A percentile compares a stretch with the other conserved stretches of the same genome.
These are phyloP conservation scores for Drosophila punjabiensis DNA, from an alignment of 1,140 invertebrate species.

Conservation along the genomic window DNA sequence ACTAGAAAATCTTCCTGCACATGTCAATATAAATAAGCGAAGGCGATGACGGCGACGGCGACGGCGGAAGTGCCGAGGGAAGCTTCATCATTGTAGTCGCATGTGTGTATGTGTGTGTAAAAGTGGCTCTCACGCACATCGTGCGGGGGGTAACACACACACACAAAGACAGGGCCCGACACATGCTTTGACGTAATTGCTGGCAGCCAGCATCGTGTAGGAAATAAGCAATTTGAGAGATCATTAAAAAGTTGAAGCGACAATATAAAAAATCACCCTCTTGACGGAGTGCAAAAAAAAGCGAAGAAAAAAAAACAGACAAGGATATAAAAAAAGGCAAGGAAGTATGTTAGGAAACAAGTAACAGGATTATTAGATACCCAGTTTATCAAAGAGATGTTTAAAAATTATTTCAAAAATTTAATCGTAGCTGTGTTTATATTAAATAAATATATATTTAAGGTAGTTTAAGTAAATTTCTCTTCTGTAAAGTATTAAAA, in stretches of 20 bases:
- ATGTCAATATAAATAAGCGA: conserved; percentile 77
- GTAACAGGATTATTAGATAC: background rate
- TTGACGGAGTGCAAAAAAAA: conserved; percentile 5
- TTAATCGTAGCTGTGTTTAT: background rate
- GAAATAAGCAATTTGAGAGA: conserved; percentile 84
- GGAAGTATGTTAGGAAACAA: background rate
- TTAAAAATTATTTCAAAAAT: background rate
- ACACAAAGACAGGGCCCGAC: conserved; percentile 21
- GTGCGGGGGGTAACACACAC: background rate
- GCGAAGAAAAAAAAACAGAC: background rate
- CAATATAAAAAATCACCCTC: conserved; percentile 51
- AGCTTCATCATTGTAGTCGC: conserved; percentile 61
- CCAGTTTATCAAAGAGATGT: background rate
- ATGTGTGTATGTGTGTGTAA: conserved; percentile 4
- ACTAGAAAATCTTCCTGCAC: conserved; percentile 70
- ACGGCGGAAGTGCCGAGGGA: conserved; percentile 24
- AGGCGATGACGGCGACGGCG: background rate
- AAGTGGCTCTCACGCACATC: conserved; percentile 1
- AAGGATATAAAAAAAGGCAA: background rate
- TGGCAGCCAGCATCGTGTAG: conserved; percentile 73
- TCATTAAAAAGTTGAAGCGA: conserved; percentile 82
- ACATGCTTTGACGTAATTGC: conserved; percentile 70
- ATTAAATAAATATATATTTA: no score
- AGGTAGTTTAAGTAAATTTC: background rate
- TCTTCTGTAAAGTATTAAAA: background rate